Base-by-base conservation (phyloP, 1,140 invertebrate species). In the Nephotettix cincticeps region DNA sequence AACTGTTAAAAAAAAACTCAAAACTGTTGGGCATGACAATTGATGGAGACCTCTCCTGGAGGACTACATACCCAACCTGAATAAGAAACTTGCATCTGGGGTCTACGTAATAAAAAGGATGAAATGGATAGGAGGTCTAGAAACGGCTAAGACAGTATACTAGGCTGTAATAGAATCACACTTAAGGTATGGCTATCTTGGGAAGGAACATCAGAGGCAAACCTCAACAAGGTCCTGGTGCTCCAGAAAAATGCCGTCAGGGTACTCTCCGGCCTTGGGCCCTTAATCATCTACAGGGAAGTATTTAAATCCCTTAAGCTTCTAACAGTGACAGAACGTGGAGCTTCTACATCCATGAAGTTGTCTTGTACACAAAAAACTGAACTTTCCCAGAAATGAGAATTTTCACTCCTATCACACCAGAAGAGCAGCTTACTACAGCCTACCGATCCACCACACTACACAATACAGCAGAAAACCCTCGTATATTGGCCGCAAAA, bases 121-220 rank as follows among this genome's bases (percentile, higher is more conserved):
- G 47, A 51, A 51, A 21, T 51, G 47, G 21, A 51, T 51, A 51
- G 47, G 47, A 51, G 47, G 47, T 51, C 21, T 51, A n/a, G 47
- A 51, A 51, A 51, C 47, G 21, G 4, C 47, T 21, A 51, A 51
- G 47, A 51, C 47, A 17, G 47, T n/a, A 51, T 51, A 51, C 14
- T 51, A 51, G 6, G 47, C 47, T 19, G 47, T 51, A 51, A 51
- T 51, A 51, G 47, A 51, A 19, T 51, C 47, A 51, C 47, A 51
- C 19, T 11, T 51, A 51, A 51, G 47, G 47, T 19, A 51, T 17
- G 47, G 47, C 14, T 51, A 21, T 51, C 47, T 19, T 51, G 47
- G 47, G 14, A n/a, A 51, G 21, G 47, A 51, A 21, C 47, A 51
- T 51, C 47, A 19, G 47, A 51, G n/a, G 47, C 47, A 51, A 51